Conservation (phyloP, 2,113 vertebrate species). For the Martes martes region DNA sequence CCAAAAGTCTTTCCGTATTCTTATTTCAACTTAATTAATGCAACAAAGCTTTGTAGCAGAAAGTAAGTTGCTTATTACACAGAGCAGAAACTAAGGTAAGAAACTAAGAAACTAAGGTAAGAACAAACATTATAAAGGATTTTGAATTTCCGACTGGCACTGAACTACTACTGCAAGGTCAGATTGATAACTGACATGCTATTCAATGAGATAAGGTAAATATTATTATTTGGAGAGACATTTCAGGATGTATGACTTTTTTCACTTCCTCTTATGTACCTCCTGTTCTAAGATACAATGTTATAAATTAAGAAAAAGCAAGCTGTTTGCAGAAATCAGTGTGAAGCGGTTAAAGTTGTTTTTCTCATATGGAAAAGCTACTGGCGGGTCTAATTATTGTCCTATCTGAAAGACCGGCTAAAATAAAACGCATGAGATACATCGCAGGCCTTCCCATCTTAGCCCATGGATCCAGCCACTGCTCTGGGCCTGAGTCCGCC, state of each 20-base stretch:
- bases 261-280: not conserved
- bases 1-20: not conserved
- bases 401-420: not conserved
- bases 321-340: not conserved
- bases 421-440: not conserved
- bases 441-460: fast-evolving
- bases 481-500: not conserved
- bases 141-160: not conserved
- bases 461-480: fast-evolving
- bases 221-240: not conserved
- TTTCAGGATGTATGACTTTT: not conserved
- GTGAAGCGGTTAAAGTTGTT: not conserved
- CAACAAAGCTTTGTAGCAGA: not conserved
- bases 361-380: not conserved
- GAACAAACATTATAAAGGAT: not conserved
- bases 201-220: not conserved
- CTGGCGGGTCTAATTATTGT: not conserved
- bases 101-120: not conserved
- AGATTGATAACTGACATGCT: not conserved
- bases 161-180: not conserved
- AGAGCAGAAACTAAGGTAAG: not conserved
- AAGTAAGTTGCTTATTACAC: not conserved
- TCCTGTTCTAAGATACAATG: not conserved
- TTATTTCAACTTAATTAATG: not conserved
- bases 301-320: not conserved